Evolutionary conservation across 2,797 vertebrate species (phyloP).

Genomic region (Aythya fuligula): DNA sequence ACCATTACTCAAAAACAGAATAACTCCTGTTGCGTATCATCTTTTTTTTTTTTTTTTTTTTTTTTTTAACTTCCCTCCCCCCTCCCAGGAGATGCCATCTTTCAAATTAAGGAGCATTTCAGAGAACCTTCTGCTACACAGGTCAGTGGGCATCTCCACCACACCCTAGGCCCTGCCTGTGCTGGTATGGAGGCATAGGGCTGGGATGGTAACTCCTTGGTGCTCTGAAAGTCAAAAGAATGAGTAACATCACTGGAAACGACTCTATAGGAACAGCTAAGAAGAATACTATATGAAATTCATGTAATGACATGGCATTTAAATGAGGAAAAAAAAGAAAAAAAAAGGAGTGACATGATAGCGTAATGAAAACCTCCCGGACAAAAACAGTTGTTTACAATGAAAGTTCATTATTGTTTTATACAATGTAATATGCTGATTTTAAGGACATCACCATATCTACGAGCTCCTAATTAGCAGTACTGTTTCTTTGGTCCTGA

Average conservation of each 20-base stretch:
- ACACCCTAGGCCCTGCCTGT: background rate
- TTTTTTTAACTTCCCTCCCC: background rate
- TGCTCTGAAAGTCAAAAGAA: background rate
- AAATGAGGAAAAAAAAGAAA: background rate
- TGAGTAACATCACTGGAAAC: background rate
- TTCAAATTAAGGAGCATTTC: background rate
- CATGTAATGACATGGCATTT: background rate
- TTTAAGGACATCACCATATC: background rate
- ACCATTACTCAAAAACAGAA: background rate
- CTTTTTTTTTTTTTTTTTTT: too few relatives aligned
- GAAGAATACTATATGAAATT: background rate
- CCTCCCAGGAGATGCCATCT: background rate
- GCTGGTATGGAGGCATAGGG: background rate
- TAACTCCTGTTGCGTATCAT: background rate
- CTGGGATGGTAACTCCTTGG: background rate
- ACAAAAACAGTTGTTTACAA: background rate
- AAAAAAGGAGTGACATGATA: background rate
- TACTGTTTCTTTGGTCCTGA: background rate
- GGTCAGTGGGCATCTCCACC: background rate
- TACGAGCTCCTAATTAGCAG: background rate
- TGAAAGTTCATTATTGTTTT: background rate
- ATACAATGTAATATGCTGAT: background rate
- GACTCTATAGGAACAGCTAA: background rate
- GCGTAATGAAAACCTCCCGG: rapidly evolving
- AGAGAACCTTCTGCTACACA: background rate